phyloP scores from a whole-genome alignment of 2,797 vertebrate genomes.

The Glyptemys insculpta region DNA sequence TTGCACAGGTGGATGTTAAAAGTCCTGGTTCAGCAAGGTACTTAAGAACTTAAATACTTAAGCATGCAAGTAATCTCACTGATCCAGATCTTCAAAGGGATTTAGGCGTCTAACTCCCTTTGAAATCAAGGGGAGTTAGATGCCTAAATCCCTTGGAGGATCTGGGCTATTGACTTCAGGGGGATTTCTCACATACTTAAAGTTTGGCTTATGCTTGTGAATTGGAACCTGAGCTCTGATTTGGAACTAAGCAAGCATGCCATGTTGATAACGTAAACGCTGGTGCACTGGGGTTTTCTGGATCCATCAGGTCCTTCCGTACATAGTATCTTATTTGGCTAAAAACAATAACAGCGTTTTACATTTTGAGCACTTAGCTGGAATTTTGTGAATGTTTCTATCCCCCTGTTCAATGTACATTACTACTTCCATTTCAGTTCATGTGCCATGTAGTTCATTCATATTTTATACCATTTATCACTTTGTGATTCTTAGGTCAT shows the following conservation, averaged over 20 bases:
- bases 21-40: background rate
- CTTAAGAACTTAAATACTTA: background rate
- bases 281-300: background rate
- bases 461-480: background rate
- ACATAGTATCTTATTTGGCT: background rate
- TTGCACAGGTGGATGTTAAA: background rate
- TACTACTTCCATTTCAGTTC: background rate
- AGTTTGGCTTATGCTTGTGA: background rate
- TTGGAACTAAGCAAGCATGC: background rate
- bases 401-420: background rate
- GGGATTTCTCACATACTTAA: background rate
- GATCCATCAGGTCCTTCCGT: background rate
- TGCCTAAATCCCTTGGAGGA: background rate
- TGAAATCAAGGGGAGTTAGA: background rate
- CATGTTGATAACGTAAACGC: background rate
- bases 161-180: background rate
- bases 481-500: background rate
- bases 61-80: background rate
- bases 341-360: background rate
- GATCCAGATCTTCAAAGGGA: background rate
- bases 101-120: background rate
- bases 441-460: background rate
- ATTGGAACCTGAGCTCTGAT: background rate
- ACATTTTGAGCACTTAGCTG: background rate
- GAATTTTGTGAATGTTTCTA: background rate